Evolutionary conservation across 2,888 invertebrate species (phyloP).

Genomic region (Liopterus haemorrhoidalis): DNA sequence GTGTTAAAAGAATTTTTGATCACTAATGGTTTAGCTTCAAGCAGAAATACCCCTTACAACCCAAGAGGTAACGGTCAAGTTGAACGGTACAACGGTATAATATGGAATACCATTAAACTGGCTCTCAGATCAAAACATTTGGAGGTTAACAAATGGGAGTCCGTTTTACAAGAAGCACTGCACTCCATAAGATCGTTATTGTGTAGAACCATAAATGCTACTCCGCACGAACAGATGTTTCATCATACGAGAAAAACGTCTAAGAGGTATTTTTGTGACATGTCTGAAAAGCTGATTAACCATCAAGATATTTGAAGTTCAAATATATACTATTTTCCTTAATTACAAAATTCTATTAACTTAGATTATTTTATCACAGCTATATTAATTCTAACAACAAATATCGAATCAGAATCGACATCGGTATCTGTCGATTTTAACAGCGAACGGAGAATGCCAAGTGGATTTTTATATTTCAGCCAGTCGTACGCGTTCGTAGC

Average conservation of each 20-base stretch:
- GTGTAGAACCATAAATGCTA: conserved; percentile 26
- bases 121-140: conserved; percentile 15
- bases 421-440: too few relatives aligned
- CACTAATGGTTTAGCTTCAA: conserved; percentile 25
- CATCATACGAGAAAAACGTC: background rate
- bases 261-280: too few relatives aligned
- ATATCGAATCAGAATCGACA: too few relatives aligned
- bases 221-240: conserved; percentile 18
- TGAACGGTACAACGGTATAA: conserved; percentile 26
- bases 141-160: conserved; percentile 21
- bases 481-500: too few relatives aligned
- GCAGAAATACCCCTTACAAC: conserved; percentile 28
- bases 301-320: too few relatives aligned
- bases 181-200: conserved; percentile 28
- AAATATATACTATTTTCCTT: too few relatives aligned
- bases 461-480: too few relatives aligned
- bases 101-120: conserved; percentile 28
- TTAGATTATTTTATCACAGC: too few relatives aligned
- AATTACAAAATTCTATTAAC: too few relatives aligned
- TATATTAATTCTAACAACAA: too few relatives aligned
- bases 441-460: too few relatives aligned
- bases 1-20: conserved; percentile 23
- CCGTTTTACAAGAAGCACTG: conserved; percentile 24
- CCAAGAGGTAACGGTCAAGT: conserved; percentile 26
- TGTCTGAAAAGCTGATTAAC: too few relatives aligned